Evolutionary conservation across 2,888 invertebrate genomes (phyloP), one percentile per base, ranked within the genome.

Genomic region (Sarcophaga variegata): DNA sequence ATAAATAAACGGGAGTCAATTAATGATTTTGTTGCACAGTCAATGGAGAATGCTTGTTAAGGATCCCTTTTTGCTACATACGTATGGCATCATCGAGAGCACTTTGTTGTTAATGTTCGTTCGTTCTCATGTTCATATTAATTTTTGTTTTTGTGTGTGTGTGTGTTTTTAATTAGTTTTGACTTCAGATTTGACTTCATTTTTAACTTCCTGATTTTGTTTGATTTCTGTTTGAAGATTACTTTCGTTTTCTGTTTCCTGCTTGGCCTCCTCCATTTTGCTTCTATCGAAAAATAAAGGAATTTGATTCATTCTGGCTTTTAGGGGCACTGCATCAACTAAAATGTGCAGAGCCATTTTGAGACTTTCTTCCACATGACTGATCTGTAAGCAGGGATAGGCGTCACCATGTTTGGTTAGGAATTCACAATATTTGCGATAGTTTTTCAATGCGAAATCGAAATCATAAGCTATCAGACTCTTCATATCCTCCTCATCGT

Each of bases 291-390:
- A 60, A 59, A 81, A 70, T 17, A 81, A 47, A 5, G 78, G 63
- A 78, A 69, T 78, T 75, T 88, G 88, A 91, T 91, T 91, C 90
- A 91, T 92, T 90, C 92, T 93, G 10, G 92, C 92, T 89, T 93
- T 93, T 4, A 93, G 89, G 63, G 93, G 93, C 84, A 93, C 92
- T 25, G 93, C 92, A 89, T 93, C 93, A 64, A 92, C 90, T 87
- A 93, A 90, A 83, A 93, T 93, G 87, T 93, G 92, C 72, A 93
- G 88, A 4, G 93, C 92, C 93, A 93, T 93, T 88, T 93, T 93
- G 22, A 93, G 89, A 89, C 92, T 92, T 88, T 93, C 93, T 88
- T 93, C 93, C 14, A 92, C 92, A 12, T 91, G 90, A 60, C 91
- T 90, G 77, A 93, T 91, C 88, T 93, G 93, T 80, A 89, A 88